Evolutionary conservation across 2,113 vertebrate genomes (phyloP).

Genomic region (Lota lota): DNA sequence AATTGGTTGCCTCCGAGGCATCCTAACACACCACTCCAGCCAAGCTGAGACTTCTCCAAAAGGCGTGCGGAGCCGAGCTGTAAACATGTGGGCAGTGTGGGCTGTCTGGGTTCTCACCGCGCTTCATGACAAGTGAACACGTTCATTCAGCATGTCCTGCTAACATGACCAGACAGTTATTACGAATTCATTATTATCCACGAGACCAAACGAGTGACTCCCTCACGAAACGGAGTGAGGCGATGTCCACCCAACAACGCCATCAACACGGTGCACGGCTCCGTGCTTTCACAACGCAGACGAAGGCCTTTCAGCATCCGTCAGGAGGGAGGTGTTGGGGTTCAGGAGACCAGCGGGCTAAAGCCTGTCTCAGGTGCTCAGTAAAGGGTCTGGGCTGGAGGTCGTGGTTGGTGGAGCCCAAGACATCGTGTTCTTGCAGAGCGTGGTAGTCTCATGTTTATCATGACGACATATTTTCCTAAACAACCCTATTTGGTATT

Average conservation of each 20-base stretch:
- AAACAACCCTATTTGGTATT: no score
- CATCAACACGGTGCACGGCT: no score
- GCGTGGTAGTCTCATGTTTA: neutral
- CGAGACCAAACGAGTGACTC: no score
- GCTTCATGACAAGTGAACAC: no score
- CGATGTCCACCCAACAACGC: no score
- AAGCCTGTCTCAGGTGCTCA: constrained; percentile 40
- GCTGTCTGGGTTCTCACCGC: no score
- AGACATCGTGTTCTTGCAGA: constrained; percentile 37
- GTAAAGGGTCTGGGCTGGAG: constrained; percentile 59
- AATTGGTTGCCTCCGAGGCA: no score
- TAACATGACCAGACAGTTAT: no score
- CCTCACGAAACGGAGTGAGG: no score
- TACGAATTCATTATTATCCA: no score
- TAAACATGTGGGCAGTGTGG: no score
- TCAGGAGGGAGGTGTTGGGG: constrained; percentile 8
- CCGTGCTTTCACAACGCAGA: neutral
- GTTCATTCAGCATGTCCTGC: no score
- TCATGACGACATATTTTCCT: neutral
- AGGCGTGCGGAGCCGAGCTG: neutral
- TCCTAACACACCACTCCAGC: neutral
- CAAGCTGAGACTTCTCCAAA: neutral
- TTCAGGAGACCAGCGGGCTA: constrained; percentile 34
- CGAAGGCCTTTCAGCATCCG: constrained; percentile 16
- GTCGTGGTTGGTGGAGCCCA: constrained; percentile 33